Evolutionary conservation across 2,888 invertebrate species (phyloP), one percentile per base, ranked within the genome.

Genomic region (Drosophila anomalata): DNA sequence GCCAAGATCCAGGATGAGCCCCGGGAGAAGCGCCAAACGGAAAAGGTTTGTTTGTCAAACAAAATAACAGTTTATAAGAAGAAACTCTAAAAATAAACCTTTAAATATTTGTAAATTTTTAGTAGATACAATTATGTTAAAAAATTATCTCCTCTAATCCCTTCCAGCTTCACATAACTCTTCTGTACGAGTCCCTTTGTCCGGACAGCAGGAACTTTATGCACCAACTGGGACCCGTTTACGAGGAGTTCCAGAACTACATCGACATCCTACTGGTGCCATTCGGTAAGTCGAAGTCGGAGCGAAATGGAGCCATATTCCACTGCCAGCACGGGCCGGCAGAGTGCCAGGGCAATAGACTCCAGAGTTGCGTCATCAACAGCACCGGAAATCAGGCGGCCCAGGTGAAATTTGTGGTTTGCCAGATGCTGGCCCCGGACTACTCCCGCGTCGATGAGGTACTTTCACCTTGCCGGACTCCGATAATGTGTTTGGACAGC

Each of bases 241-340:
- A 93, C 84, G 85, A 91, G 4, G 84, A 92, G 48, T 86, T 95
- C 44, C 91, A 93, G 8, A 85, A 93, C 11, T 92, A 93, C 77
- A 83, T 95, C 5, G 90, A 92, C 42, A 82, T 95, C 12, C 89
- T 90, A 17, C 90, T 95, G 33, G 91, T 95, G 51, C 95, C 95
- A 1, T 95, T 95, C 84, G 95, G 95, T 50, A 95, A 95, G 90
- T 93, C 94, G 8, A 86, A 91, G 90, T 91, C 91, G 4, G 58
- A 78, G 46, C 73, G 88, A 9, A 92, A 92, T 8, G 89, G 92
- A 31, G 87, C 85, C 22, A 89, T 92, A 0, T 94, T 94, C 77
- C 86, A 90, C 67, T 95, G 95, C 81, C 95, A 95, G 89, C 95
- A 95, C 81, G 95, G 95, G 0, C 92, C 93, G 0, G 76, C 90